Evolutionary conservation across 1,140 invertebrate genomes (phyloP).

Genomic region (Drosophila albomicans): DNA sequence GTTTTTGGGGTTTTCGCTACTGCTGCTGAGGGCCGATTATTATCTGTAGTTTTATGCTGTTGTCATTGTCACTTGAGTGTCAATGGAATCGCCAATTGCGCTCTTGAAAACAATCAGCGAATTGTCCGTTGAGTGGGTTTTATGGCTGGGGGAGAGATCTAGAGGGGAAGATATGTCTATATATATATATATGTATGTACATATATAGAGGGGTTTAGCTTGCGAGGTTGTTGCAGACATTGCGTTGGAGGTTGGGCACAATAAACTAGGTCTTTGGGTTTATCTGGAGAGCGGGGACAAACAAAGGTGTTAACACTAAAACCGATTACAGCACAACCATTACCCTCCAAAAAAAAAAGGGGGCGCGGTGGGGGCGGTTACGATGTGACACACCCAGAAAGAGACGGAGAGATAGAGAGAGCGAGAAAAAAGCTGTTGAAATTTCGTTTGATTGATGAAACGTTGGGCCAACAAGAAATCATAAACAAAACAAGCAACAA

Average conservation of each 20-base stretch:
- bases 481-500: slow-evolving; percentile 60
- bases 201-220: slow-evolving; percentile 9
- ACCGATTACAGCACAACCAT: slow-evolving; percentile 53
- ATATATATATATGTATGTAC: no score
- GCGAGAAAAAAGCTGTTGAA: slow-evolving; percentile 59
- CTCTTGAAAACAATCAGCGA: slow-evolving; percentile 45
- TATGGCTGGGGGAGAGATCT: background rate
- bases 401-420: slow-evolving; percentile 19
- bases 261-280: slow-evolving; percentile 15
- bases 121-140: slow-evolving; percentile 23
- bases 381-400: slow-evolving; percentile 28
- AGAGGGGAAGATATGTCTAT: background rate
- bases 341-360: background rate
- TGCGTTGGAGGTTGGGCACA: slow-evolving; percentile 33
- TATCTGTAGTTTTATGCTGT: slow-evolving; percentile 23
- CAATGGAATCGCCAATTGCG: slow-evolving; percentile 52
- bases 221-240: slow-evolving; percentile 30
- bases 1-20: slow-evolving; percentile 10
- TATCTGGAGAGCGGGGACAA: slow-evolving; percentile 32
- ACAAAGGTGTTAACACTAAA: slow-evolving; percentile 54
- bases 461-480: slow-evolving; percentile 69
- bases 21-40: slow-evolving; percentile 33
- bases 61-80: slow-evolving; percentile 41
- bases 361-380: background rate
- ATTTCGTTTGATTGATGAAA: slow-evolving; percentile 75